phyloP scores from a whole-genome alignment of 37 sponge, comb jelly and placozoan species.

The Cliona cf. orientalis region DNA sequence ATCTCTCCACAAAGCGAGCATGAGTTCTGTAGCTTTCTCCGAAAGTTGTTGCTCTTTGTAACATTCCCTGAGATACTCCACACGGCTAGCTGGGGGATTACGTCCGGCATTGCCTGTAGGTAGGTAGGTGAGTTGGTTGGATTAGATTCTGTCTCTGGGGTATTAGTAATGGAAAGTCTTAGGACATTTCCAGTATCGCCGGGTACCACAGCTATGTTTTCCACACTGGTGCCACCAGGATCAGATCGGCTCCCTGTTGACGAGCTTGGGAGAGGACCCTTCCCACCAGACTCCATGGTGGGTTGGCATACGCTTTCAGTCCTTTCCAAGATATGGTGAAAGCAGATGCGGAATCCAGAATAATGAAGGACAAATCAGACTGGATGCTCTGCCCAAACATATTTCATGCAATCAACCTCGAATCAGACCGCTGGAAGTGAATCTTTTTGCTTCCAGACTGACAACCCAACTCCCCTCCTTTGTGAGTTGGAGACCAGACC shows the following conservation, averaged over 20 bases:
- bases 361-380: conserved; percentile 20
- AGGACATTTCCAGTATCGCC: conserved; percentile 18
- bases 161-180: conserved; percentile 20
- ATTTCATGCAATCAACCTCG: conserved; percentile 6
- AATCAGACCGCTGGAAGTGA: conserved; percentile 31
- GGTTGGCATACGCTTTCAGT: conserved; percentile 29
- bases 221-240: conserved; percentile 61
- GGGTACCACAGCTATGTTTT: conserved; percentile 49
- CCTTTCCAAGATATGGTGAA: conserved; percentile 36
- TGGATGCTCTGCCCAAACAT: conserved; percentile 8
- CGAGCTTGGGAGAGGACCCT: conserved; percentile 27
- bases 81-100: conserved; percentile 36
- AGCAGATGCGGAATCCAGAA: conserved; percentile 58
- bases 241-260: conserved; percentile 1
- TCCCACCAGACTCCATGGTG: conserved; percentile 46
- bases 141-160: conserved; percentile 1
- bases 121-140: conserved; percentile 28
- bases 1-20: conserved; percentile 44
- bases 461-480: conserved; percentile 15
- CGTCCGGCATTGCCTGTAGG: conserved; percentile 12
- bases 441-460: conserved; percentile 36
- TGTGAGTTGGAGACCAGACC: conserved; percentile 45
- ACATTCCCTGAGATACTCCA: conserved; percentile 60
- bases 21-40: conserved; percentile 34
- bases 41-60: conserved; percentile 23